Evolutionary conservation across 1,140 invertebrate genomes (phyloP), one percentile per base, ranked within the genome.

Genomic region (Drosophila kanapiae): DNA sequence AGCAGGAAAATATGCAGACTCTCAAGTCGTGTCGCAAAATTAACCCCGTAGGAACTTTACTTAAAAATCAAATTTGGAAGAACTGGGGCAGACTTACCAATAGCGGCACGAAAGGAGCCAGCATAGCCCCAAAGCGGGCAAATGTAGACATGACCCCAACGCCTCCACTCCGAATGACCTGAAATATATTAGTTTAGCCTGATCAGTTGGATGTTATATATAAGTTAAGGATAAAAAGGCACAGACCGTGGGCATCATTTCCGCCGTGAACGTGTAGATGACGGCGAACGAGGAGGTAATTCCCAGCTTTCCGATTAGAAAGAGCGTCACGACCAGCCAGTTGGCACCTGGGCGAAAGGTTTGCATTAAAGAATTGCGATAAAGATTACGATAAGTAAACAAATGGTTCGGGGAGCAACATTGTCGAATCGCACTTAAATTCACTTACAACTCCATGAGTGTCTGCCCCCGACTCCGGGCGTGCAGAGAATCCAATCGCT

Each of bases 261-360:
- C 95, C 3, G 95, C 94, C 6, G 95, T 95, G 56, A 95, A 94
- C 1, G 95, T 94, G 71, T 95, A 95, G 2, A 95, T 92, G 9
- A 95, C 93, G 6, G 94, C 94, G 80, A 95, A 95, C 4, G 95
- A 93, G 33, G 94, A 93, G 0, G 95, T 95, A 14, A 95, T 95
- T 6, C 94, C 94, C 69, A 95, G 93, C 90, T 96, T 96, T 11
- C 96, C 96, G 11, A 95, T 78, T 13, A 96, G 92, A 72, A 95
- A 96, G 7, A 96, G 83, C 4, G 92, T 57, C 6, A 94, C 93
- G 4, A 94, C 81, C 4, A 93, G 71, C 94, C 94, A 95, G 18
- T 91, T 92, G 14, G 92, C 76, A 79, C 93, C 94, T 94, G 63
- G 6, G 16, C 9, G 10, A 51, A 47, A 31, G 10, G 1, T 23